These are phyloP conservation scores for Eupithecia inturbata DNA, from an alignment of 2,888 invertebrate species.

Conservation along the genomic window DNA sequence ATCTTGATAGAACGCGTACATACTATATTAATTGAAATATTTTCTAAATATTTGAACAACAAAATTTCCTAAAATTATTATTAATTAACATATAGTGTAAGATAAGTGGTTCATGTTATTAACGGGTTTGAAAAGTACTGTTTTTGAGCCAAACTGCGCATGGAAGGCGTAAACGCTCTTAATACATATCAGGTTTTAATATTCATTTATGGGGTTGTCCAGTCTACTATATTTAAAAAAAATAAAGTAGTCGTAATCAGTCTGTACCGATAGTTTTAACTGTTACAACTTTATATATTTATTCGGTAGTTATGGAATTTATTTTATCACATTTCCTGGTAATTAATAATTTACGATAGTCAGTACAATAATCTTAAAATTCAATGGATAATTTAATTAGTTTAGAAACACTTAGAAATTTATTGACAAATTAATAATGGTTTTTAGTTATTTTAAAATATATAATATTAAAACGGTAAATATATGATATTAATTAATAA, in stretches of 20 bases:
- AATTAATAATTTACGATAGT: neutral
- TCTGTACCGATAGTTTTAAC: neutral
- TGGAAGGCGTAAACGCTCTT: too few species aligned
- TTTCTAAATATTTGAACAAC: too few species aligned
- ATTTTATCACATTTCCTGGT: conserved; percentile 1
- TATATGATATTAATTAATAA: neutral
- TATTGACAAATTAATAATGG: neutral
- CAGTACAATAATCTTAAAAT: neutral
- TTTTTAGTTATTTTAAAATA: neutral
- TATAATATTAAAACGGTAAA: too few species aligned
- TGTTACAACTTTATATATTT: neutral
- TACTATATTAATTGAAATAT: too few species aligned
- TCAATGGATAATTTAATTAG: neutral
- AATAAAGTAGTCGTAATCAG: neutral
- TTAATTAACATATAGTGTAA: too few species aligned
- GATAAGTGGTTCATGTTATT: too few species aligned
- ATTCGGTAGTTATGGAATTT: neutral
- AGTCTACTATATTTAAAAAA: neutral
- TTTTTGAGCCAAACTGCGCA: too few species aligned
- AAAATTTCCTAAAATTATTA: too few species aligned
- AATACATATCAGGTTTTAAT: neutral
- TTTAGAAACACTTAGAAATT: neutral
- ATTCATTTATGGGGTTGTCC: neutral
- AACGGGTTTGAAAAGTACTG: too few species aligned
- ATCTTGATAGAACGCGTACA: too few species aligned